These are phyloP conservation scores for Steinernema scapterisci DNA, from an alignment of 2,888 invertebrate species.

Conservation along the genomic window DNA sequence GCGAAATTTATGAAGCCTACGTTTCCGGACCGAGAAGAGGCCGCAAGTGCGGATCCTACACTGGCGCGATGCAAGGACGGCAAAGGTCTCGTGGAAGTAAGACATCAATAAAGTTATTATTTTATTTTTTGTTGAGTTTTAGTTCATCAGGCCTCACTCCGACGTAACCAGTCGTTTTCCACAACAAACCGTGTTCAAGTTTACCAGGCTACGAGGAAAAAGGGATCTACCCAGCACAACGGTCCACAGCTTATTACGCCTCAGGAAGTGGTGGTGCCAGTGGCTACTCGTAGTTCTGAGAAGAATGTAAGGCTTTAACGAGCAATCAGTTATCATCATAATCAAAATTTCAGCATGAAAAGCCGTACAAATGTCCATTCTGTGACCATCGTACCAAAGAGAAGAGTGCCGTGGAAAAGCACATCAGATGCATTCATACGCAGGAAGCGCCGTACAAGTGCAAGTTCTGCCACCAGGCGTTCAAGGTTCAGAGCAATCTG, in stretches of 20 bases:
- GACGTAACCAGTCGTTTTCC: background rate
- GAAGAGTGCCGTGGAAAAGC: slow-evolving; percentile 55
- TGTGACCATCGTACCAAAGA: slow-evolving; percentile 56
- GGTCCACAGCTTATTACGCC: background rate
- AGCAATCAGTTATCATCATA: background rate
- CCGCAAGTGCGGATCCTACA: slow-evolving; percentile 41
- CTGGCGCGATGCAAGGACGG: background rate
- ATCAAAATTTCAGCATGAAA: slow-evolving; percentile 41
- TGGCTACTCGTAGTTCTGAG: background rate
- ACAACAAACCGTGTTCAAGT: background rate
- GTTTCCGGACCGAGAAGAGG: slow-evolving; percentile 48
- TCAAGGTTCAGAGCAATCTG: slow-evolving; percentile 61
- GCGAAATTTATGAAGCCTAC: slow-evolving; percentile 51
- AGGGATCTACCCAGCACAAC: background rate
- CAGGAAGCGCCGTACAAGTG: slow-evolving; percentile 58
- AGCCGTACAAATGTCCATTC: slow-evolving; percentile 56
- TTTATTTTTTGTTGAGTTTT: too few relatives aligned
- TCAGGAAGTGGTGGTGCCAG: background rate
- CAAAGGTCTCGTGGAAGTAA: background rate
- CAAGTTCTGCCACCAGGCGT: slow-evolving; percentile 47
- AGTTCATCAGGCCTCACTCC: background rate
- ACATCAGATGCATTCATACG: slow-evolving; percentile 60
- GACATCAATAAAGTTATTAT: background rate
- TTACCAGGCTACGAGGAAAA: background rate
- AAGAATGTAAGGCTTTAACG: background rate